phyloP scores from a whole-genome alignment of 2,888 invertebrate genomes.

The Cepaea hortensis region DNA sequence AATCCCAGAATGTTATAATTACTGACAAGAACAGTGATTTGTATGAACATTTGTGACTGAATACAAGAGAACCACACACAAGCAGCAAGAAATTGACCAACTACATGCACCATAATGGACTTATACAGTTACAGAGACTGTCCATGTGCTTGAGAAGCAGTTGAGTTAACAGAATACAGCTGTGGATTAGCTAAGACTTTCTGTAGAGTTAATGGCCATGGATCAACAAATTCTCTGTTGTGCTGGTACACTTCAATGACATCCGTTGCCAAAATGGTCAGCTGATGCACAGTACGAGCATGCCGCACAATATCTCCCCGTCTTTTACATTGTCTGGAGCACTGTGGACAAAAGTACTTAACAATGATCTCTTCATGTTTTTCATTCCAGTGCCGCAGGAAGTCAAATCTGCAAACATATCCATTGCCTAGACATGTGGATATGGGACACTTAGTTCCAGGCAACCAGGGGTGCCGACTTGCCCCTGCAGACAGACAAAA shows the following conservation, averaged over 20 bases:
- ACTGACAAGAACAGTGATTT: too few relatives aligned
- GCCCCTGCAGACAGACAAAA: constrained; percentile 34
- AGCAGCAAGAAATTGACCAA: too few relatives aligned
- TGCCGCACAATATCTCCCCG: constrained; percentile 29
- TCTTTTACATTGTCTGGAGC: constrained; percentile 23
- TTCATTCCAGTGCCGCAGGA: constrained; percentile 40
- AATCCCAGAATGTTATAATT: too few relatives aligned
- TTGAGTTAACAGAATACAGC: too few relatives aligned
- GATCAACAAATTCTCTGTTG: constrained; percentile 38
- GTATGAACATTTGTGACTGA: too few relatives aligned
- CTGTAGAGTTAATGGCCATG: constrained; percentile 35
- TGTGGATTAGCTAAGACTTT: constrained; percentile 7
- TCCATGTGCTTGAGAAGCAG: too few relatives aligned
- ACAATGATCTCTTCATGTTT: constrained; percentile 37
- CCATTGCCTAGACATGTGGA: constrained; percentile 34
- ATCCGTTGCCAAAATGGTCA: neutral
- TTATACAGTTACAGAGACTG: too few relatives aligned
- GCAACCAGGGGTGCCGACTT: constrained; percentile 11
- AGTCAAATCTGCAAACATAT: constrained; percentile 32
- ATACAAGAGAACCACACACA: too few relatives aligned
- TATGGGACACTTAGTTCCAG: constrained; percentile 29
- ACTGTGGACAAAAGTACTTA: constrained; percentile 26
- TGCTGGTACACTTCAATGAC: constrained; percentile 1
- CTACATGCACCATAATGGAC: too few relatives aligned
- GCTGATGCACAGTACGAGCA: constrained; percentile 16